Base-by-base conservation (phyloP, 2,888 invertebrate species). In the Lamproptera curius region DNA sequence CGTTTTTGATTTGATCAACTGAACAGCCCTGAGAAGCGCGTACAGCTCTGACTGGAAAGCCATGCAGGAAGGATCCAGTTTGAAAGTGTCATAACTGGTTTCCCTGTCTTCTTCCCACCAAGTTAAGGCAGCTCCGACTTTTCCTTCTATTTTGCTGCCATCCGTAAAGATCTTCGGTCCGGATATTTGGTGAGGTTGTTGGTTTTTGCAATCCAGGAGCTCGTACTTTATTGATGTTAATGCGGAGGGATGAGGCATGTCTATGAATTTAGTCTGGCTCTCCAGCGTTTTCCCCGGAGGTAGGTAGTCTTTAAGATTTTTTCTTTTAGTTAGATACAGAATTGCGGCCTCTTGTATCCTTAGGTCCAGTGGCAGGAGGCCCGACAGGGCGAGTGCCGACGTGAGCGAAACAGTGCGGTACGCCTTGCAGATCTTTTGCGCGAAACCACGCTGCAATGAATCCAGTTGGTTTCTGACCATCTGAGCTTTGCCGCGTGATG, bases 21-120 rank as follows among this genome's bases (percentile, higher is more conserved):
- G 15, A 8, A 10, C 13, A 1, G 48, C 50, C 10, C 35, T 35
- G 8, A 17, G n/a, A 9, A 52, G 13, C 1, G 53, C 56, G 8
- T 28, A 42, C 0, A 56, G 39, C 35, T 57, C 57, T 0, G 58
- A 42, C 31, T 58, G 58, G 44, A 51, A 60, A 1, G 57, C 56
- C 0, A 54, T 51, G 44, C 56, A 54, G 14, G 8, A 34, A 1
- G 36, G 26, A 13, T 51, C 47, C 14, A 56, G 37, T 1, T 33
- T 48, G 10, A 52, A 44, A 10, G 23, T 55, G 1, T 15, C 10
- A 36, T 45, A 6, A 1, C 0, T 15, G 6, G 13, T 20, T 26
- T 57, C 58, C n/a, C 4, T 6, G 0, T 45, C 50, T 1, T 42
- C 20, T 14, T 49, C 33, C 53, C 51, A 57, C 36, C 44, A 43